phyloP scores from a whole-genome alignment of 2,888 invertebrate species.

The Noctua fimbriata region DNA sequence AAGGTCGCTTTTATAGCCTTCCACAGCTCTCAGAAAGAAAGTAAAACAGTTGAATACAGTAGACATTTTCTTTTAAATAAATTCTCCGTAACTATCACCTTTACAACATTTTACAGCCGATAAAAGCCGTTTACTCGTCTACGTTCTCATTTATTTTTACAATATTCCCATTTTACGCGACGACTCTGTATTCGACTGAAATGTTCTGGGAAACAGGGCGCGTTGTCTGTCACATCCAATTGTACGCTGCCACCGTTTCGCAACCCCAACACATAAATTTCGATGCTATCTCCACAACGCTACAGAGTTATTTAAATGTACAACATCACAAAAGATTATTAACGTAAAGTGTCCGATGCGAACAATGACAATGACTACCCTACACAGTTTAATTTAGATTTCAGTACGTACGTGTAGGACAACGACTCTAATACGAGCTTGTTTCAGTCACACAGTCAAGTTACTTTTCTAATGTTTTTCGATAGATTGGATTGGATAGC shows the following conservation, averaged over 20 bases:
- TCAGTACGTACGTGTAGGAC: constrained; percentile 50
- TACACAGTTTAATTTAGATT: constrained; percentile 70
- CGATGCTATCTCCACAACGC: constrained; percentile 79
- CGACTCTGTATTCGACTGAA: constrained; percentile 71
- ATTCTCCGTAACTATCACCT: constrained; percentile 62
- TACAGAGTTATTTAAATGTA: constrained; percentile 79
- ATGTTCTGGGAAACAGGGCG: constrained; percentile 75
- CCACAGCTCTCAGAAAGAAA: constrained; percentile 34
- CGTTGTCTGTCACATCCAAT: constrained; percentile 82
- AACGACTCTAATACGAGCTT: constrained; percentile 60
- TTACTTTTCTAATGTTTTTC: constrained; percentile 74
- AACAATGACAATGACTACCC: constrained; percentile 71
- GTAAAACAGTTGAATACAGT: constrained; percentile 41
- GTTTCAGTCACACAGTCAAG: constrained; percentile 64
- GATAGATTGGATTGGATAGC: constrained; percentile 74
- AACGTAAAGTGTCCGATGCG: constrained; percentile 68
- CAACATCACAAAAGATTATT: constrained; percentile 74
- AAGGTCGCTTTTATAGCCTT: constrained; percentile 41
- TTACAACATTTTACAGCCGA: constrained; percentile 52
- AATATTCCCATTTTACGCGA: constrained; percentile 71
- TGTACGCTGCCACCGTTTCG: constrained; percentile 75
- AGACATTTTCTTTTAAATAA: constrained; percentile 55
- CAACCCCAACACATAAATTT: constrained; percentile 81
- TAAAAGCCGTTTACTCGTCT: constrained; percentile 58
- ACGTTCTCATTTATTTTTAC: constrained; percentile 70